Evolutionary conservation across 2,113 vertebrate genomes (phyloP).

Genomic region (Sceloporus tristichus): DNA sequence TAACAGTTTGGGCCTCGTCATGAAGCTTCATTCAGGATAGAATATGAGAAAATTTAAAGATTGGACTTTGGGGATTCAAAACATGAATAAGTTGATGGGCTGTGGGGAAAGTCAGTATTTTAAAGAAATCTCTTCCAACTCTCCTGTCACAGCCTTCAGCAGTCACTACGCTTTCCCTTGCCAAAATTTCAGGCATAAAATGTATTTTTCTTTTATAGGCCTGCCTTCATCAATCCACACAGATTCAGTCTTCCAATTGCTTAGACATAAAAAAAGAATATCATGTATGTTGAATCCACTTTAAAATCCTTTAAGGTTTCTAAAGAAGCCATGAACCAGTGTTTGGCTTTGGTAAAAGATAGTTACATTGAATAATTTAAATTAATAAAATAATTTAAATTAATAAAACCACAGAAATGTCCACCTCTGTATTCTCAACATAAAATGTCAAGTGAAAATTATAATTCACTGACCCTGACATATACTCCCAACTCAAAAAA

Average conservation of each 20-base stretch:
- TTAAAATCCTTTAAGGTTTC: slow-evolving; percentile 61
- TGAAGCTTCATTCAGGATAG: slow-evolving; percentile 62
- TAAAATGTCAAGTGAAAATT: not conserved
- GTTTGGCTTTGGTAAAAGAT: slow-evolving; percentile 58
- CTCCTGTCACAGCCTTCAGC: slow-evolving; percentile 50
- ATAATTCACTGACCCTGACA: not conserved
- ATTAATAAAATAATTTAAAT: slow-evolving; percentile 64
- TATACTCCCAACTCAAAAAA: not conserved
- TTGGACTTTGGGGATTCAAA: slow-evolving; percentile 66
- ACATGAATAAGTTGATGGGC: slow-evolving; percentile 71
- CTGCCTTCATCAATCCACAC: slow-evolving; percentile 67
- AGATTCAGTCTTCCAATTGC: slow-evolving; percentile 68
- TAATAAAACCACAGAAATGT: slow-evolving; percentile 43
- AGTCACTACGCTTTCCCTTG: slow-evolving; percentile 64
- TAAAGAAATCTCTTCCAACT: slow-evolving; percentile 53
- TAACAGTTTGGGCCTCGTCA: slow-evolving; percentile 57
- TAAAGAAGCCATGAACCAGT: slow-evolving; percentile 52
- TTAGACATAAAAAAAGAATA: slow-evolving; percentile 46
- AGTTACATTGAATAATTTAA: slow-evolving; percentile 61
- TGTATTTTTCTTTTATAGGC: slow-evolving; percentile 73
- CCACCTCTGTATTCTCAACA: not conserved
- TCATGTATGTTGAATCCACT: slow-evolving; percentile 48
- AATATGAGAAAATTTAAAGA: slow-evolving; percentile 67
- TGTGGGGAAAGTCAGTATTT: slow-evolving; percentile 55
- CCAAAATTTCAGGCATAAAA: slow-evolving; percentile 65